phyloP scores from a whole-genome alignment of 2,113 vertebrate genomes.

The Copsychus sechellarum region DNA sequence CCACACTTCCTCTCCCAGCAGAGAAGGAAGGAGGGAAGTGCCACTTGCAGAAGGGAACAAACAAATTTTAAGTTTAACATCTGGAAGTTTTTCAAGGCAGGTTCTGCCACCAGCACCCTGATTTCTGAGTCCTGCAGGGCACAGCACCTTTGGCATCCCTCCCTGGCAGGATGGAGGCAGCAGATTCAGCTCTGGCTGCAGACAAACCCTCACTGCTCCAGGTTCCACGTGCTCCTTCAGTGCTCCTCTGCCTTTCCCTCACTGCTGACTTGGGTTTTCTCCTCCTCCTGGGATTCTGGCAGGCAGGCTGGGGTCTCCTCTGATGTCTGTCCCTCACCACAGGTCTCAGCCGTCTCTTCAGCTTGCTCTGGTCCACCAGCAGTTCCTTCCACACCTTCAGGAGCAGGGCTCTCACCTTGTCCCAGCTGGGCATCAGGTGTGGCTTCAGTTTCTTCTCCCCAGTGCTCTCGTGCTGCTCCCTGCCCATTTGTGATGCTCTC shows the following conservation, averaged over 20 bases:
- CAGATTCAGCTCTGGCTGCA: not conserved
- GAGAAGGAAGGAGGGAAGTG: no score
- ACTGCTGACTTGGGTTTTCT: not conserved
- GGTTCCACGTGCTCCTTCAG: accelerated
- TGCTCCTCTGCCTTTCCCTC: not conserved
- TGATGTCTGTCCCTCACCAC: not conserved
- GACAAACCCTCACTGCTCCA: not conserved
- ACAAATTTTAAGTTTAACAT: not conserved
- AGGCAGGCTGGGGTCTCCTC: not conserved
- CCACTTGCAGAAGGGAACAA: not conserved
- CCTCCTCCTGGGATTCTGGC: not conserved
- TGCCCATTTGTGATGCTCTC: accelerated
- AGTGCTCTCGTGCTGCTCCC: not conserved
- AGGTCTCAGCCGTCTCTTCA: not conserved
- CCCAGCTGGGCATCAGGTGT: not conserved
- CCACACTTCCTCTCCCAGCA: not conserved
- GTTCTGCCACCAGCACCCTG: not conserved
- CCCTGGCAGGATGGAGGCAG: not conserved
- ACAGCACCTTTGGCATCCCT: no score
- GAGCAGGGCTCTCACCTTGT: not conserved
- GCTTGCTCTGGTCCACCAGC: not conserved
- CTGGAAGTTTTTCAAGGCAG: not conserved
- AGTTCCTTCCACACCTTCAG: not conserved
- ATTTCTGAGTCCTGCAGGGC: not conserved
- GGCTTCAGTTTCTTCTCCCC: not conserved